These are phyloP conservation scores for Battus philenor DNA, from an alignment of 1,140 invertebrate species.

Conservation along the genomic window DNA sequence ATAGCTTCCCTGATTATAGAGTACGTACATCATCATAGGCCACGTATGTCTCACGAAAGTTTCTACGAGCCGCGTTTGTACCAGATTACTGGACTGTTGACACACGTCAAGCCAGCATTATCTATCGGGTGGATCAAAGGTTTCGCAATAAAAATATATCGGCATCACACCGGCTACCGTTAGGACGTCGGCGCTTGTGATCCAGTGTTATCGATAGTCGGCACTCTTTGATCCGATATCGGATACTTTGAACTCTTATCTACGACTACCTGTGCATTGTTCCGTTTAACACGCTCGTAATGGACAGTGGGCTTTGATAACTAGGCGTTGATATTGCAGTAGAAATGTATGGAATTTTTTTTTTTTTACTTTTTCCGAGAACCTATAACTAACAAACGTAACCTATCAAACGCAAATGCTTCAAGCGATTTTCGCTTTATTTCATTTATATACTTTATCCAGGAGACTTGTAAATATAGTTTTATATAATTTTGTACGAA, in stretches of 20 bases:
- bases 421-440: too few species aligned
- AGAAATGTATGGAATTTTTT: conserved; percentile 12
- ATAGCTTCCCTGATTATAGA: too few species aligned
- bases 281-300: conserved; percentile 40
- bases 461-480: too few species aligned
- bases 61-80: too few species aligned
- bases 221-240: conserved; percentile 55
- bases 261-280: conserved; percentile 64
- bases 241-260: conserved; percentile 56
- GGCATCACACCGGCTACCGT: conserved; percentile 52
- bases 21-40: too few species aligned
- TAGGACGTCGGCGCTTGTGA: conserved; percentile 49
- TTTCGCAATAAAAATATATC: conserved; percentile 51
- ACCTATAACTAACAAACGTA: too few species aligned
- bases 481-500: too few species aligned
- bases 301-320: conserved; percentile 46
- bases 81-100: conserved; percentile 7
- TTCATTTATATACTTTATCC: too few species aligned
- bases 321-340: conserved; percentile 17
- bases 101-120: conserved; percentile 20
- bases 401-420: too few species aligned
- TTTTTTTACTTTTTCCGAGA: conserved; percentile 5
- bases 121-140: conserved; percentile 50
- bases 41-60: too few species aligned
- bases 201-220: conserved; percentile 44